These are phyloP conservation scores for Crocodylus rhombifer DNA, from an alignment of 2,797 vertebrate genomes.

Conservation along the genomic window DNA sequence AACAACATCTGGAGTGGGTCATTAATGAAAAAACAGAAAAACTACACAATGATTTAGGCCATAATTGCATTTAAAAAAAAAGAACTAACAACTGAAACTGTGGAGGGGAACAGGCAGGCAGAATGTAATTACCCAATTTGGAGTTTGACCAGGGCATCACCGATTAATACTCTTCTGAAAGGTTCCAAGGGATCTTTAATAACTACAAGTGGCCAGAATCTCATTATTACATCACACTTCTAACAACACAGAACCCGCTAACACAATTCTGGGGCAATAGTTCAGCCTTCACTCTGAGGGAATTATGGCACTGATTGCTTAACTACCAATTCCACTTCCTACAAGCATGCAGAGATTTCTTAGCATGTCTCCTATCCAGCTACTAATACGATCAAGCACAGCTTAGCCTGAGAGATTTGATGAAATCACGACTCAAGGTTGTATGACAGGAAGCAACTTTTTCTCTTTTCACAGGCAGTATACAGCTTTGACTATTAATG, in stretches of 20 bases:
- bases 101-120: slow-evolving; percentile 25
- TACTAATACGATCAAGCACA: not conserved
- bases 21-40: not conserved
- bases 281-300: not conserved
- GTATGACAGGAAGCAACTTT: not conserved
- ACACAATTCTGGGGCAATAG: not conserved
- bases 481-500: not conserved
- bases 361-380: not conserved
- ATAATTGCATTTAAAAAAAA: not conserved
- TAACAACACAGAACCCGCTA: not conserved
- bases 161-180: slow-evolving; percentile 44
- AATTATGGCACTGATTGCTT: not conserved
- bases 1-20: not conserved
- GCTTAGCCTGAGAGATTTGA: not conserved
- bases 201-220: not conserved
- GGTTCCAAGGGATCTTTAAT: not conserved
- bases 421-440: not conserved
- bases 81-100: slow-evolving; percentile 36
- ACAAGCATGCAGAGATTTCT: not conserved
- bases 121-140: slow-evolving; percentile 52
- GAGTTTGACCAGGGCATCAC: slow-evolving; percentile 16
- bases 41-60: not conserved
- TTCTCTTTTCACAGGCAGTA: not conserved
- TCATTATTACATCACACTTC: not conserved
- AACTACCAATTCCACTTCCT: not conserved